Conservation (phyloP, 1,140 invertebrate genomes). For the Venustaconcha ellipsiformis region DNA sequence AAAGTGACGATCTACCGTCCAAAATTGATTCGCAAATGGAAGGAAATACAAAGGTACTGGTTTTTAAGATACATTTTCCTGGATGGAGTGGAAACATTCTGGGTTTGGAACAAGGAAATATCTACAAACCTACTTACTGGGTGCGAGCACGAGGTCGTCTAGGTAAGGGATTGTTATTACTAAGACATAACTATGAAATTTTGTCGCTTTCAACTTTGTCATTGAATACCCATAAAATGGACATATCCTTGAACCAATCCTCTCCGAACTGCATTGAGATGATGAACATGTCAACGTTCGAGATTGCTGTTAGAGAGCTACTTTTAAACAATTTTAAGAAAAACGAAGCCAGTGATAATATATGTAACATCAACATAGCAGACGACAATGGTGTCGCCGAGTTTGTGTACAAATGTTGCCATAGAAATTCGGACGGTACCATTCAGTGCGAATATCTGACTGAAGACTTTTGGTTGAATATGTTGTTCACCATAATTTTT, state of each 20-base stretch:
- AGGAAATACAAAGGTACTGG: too few relatives aligned
- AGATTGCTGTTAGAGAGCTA: slow-evolving; percentile 12
- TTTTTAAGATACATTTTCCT: too few relatives aligned
- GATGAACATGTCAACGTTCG: slow-evolving; percentile 3
- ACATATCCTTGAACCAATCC: slow-evolving; percentile 4
- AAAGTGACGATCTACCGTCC: too few relatives aligned
- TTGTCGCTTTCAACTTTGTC: slow-evolving; percentile 16
- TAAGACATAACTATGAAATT: slow-evolving; percentile 19
- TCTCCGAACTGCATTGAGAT: slow-evolving; percentile 6
- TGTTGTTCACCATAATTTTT: slow-evolving; percentile 6
- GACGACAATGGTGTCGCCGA: not conserved
- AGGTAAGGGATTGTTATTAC: slow-evolving; percentile 14
- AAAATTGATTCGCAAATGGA: too few relatives aligned
- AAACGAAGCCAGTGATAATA: slow-evolving; percentile 10
- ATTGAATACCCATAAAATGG: slow-evolving; percentile 4
- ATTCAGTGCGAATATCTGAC: slow-evolving; percentile 8
- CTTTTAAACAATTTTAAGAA: slow-evolving; percentile 27
- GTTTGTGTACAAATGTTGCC: slow-evolving; percentile 17
- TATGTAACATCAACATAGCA: slow-evolving; percentile 20
- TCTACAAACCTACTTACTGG: slow-evolving; percentile 19
- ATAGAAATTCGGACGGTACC: not conserved
- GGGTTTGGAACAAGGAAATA: slow-evolving; percentile 5
- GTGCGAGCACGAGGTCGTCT: slow-evolving; percentile 22
- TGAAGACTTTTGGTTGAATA: slow-evolving; percentile 8
- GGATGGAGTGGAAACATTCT: too few relatives aligned